Percentiles rank a stretch among this genome's conserved stretches.
These are phyloP conservation scores for Oryctes rhinoceros DNA, from an alignment of 1,140 invertebrate genomes.

Conservation along the genomic window DNA sequence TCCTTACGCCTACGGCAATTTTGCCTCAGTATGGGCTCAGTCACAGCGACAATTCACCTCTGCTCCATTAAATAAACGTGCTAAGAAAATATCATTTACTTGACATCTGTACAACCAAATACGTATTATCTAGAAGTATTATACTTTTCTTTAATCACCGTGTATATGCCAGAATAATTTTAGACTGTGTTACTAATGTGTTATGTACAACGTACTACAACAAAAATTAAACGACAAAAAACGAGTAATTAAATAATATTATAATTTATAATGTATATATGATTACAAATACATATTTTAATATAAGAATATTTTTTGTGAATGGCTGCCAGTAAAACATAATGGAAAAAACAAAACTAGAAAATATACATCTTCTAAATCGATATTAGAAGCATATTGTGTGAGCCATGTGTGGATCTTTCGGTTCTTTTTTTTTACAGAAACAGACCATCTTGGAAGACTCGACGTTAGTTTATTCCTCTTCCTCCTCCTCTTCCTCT, in stretches of 20 bases:
- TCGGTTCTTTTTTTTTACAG: background rate
- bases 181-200: too few species aligned
- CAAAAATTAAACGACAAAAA: conserved; percentile 20
- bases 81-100: too few species aligned
- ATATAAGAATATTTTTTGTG: conserved; percentile 33
- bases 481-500: conserved; percentile 78
- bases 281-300: conserved; percentile 33
- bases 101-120: too few species aligned
- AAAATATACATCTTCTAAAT: conserved; percentile 37
- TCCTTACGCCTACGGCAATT: too few species aligned
- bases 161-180: too few species aligned
- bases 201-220: too few species aligned
- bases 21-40: too few species aligned
- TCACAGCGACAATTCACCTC: too few species aligned
- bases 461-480: conserved; percentile 50
- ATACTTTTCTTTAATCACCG: too few species aligned
- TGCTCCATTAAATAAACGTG: too few species aligned
- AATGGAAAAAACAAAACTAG: conserved; percentile 34
- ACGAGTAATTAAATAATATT: conserved; percentile 30
- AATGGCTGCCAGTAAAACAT: conserved; percentile 25
- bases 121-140: too few species aligned
- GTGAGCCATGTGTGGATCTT: conserved; percentile 26
- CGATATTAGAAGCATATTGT: conserved; percentile 29
- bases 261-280: conserved; percentile 31
- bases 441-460: conserved; percentile 21